A percentile compares a stretch with the other conserved stretches of the same genome.
phyloP scores from a whole-genome alignment of 1,140 invertebrate genomes.

The Callitettix versicolor region DNA sequence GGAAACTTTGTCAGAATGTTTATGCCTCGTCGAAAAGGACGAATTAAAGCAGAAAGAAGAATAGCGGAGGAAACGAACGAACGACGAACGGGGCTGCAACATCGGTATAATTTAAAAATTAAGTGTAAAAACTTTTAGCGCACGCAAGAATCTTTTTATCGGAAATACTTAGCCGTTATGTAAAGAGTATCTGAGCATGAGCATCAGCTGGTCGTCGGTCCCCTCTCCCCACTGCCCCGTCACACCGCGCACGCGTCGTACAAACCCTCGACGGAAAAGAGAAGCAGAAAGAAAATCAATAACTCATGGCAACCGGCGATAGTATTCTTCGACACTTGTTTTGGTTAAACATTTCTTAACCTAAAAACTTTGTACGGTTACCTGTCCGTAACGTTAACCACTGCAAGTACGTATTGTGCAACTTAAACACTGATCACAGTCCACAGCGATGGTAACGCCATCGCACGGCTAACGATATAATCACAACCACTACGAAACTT shows the following conservation, averaged over 20 bases:
- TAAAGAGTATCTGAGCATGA: background rate
- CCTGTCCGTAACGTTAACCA: no score
- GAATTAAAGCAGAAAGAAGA: background rate
- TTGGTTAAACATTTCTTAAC: no score
- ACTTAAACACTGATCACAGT: no score
- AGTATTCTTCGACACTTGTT: no score
- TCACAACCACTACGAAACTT: no score
- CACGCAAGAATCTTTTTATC: constrained; percentile 14
- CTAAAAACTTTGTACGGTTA: no score
- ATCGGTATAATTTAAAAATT: constrained; percentile 7
- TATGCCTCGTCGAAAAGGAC: background rate
- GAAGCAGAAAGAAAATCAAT: constrained; percentile 10
- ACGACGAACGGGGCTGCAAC: background rate
- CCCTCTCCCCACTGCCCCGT: background rate
- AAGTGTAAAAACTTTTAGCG: constrained; percentile 15
- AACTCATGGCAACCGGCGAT: background rate
- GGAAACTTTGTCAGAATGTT: constrained; percentile 8
- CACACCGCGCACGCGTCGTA: background rate
- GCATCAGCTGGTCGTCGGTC: background rate
- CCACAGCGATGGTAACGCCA: no score
- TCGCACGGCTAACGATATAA: no score
- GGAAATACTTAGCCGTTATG: constrained; percentile 6
- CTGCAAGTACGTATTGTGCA: no score
- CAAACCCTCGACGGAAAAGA: background rate
- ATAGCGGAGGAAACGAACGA: background rate